These are phyloP conservation scores for Corythucha ciliata DNA, from an alignment of 2,888 invertebrate species.

Conservation along the genomic window DNA sequence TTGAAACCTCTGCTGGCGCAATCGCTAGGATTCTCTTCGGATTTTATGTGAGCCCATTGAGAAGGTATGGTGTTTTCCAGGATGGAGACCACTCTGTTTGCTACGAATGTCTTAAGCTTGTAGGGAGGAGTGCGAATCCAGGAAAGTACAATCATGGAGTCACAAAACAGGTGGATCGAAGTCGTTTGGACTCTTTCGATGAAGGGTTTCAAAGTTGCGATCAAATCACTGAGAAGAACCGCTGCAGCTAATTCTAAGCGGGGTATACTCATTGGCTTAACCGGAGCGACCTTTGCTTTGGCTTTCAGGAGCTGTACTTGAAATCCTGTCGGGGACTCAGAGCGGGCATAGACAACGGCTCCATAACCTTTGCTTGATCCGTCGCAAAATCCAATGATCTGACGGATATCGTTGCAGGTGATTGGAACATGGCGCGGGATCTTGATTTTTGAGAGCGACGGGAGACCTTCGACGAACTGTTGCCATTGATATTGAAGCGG, in stretches of 20 bases:
- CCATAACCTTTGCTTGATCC: slow-evolving; percentile 2
- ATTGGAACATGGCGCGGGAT: slow-evolving; percentile 1
- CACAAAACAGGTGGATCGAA: slow-evolving; percentile 3
- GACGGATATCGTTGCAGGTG: no score
- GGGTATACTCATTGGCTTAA: slow-evolving; percentile 9
- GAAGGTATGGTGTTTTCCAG: background rate
- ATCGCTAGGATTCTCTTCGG: slow-evolving; percentile 37
- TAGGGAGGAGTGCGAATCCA: slow-evolving; percentile 10
- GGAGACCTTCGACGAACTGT: background rate
- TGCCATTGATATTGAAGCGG: background rate
- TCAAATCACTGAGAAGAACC: slow-evolving; percentile 3
- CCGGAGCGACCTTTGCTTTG: slow-evolving; percentile 13
- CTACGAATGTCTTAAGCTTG: slow-evolving; percentile 3
- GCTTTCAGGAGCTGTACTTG: background rate
- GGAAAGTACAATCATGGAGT: slow-evolving; percentile 10
- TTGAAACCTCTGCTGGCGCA: slow-evolving; percentile 30
- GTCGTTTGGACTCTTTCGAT: no score
- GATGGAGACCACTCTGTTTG: slow-evolving; percentile 5
- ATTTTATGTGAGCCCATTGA: slow-evolving; percentile 16
- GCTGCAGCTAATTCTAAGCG: slow-evolving; percentile 19
- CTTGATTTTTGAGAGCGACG: background rate
- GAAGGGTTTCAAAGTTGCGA: no score
- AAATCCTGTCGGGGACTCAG: background rate
- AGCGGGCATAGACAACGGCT: background rate
- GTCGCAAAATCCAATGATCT: slow-evolving; percentile 10